phyloP scores from a whole-genome alignment of 2,797 vertebrate genomes.

The Orientallactaga sibirica region DNA sequence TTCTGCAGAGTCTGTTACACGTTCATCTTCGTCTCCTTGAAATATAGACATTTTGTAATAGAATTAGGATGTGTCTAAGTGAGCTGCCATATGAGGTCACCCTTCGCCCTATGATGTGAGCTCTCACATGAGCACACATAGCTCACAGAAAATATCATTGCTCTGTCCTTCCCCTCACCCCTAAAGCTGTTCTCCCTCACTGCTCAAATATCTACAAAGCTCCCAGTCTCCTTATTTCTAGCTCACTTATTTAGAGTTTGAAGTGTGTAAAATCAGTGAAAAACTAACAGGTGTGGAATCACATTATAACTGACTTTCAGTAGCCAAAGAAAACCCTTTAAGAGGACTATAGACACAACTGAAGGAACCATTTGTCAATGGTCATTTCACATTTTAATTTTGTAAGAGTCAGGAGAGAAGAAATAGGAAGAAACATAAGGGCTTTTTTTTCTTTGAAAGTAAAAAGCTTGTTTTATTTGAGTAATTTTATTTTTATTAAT shows the following conservation, averaged over 20 bases:
- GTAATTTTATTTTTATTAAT: neutral
- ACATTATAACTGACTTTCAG: neutral
- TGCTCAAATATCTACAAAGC: neutral
- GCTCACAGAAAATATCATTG: neutral
- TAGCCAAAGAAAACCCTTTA: neutral
- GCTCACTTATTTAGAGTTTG: neutral
- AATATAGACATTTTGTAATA: neutral
- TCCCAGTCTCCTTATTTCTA: neutral
- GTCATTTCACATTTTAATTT: neutral
- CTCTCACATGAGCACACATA: neutral
- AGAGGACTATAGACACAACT: neutral
- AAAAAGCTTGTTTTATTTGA: conserved; percentile 23
- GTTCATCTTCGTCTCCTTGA: neutral
- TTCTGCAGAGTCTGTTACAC: neutral
- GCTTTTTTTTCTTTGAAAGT: conserved; percentile 18
- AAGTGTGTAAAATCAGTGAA: neutral
- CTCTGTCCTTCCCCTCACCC: neutral
- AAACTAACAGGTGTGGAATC: neutral
- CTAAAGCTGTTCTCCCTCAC: neutral
- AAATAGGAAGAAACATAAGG: neutral
- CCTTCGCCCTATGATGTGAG: neutral
- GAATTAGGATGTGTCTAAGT: neutral
- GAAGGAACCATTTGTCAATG: neutral
- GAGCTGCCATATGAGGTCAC: neutral
- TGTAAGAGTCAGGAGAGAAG: neutral